Conservation (phyloP, 2,888 invertebrate species). For the Graphium colonna region DNA sequence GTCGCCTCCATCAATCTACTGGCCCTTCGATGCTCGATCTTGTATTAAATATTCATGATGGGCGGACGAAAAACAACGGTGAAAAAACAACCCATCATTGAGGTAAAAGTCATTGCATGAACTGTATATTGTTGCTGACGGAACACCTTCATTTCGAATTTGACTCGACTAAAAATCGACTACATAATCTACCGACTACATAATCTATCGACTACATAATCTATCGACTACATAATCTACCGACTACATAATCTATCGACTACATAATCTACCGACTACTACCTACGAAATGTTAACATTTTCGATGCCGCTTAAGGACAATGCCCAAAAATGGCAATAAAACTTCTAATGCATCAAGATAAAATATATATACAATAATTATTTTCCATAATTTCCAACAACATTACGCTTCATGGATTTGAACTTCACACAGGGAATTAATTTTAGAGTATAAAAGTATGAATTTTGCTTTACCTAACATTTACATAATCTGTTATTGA, state of each 20-base stretch:
- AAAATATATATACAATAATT: too few relatives aligned
- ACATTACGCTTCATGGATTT: too few relatives aligned
- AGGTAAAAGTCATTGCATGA: background rate
- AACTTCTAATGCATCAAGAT: too few relatives aligned
- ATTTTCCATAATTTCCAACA: too few relatives aligned
- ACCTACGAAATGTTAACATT: background rate
- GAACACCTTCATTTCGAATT: too few relatives aligned
- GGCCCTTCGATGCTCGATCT: conserved; percentile 40
- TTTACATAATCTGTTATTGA: too few relatives aligned
- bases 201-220: background rate
- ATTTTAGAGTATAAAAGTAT: too few relatives aligned
- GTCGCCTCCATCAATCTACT: conserved; percentile 50
- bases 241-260: background rate
- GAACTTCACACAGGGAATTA: too few relatives aligned
- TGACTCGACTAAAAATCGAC: background rate
- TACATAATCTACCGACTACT: background rate
- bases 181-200: background rate
- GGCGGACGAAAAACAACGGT: background rate
- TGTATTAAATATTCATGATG: conserved; percentile 36
- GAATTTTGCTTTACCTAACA: too few relatives aligned
- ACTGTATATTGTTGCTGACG: too few relatives aligned
- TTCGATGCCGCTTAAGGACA: too few relatives aligned
- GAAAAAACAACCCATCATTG: background rate
- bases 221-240: background rate
- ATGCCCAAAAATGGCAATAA: too few relatives aligned